Percentiles rank a stretch among this genome's conserved stretches.
Conservation (phyloP, 2,888 invertebrate species). For the Drosophila anomalipes region DNA sequence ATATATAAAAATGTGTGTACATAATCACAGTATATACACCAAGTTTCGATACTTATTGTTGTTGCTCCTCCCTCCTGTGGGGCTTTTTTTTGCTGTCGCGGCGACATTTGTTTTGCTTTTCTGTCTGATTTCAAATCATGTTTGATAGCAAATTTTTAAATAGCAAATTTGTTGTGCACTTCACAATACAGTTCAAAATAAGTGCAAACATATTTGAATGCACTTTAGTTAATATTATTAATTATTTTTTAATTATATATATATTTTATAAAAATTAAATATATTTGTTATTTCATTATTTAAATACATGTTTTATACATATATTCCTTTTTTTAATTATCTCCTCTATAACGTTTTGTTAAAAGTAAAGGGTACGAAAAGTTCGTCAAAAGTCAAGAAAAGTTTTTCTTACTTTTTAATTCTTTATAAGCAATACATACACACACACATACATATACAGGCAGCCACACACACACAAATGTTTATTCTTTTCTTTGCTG, state of each 20-base stretch:
- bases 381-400: slow-evolving; percentile 13
- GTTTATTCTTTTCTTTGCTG: slow-evolving; percentile 21
- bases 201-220: background rate
- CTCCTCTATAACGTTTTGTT: background rate
- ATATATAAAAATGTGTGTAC: background rate
- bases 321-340: background rate
- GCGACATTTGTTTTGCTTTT: background rate
- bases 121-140: background rate
- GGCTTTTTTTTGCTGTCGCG: background rate
- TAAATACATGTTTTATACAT: background rate
- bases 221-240: background rate
- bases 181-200: background rate
- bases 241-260: background rate
- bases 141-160: background rate
- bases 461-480: background rate
- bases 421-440: slow-evolving; percentile 62
- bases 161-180: background rate
- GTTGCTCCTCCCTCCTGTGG: background rate
- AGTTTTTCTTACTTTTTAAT: slow-evolving; percentile 48
- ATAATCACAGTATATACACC: background rate
- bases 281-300: background rate
- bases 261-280: background rate
- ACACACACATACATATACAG: background rate
- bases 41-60: background rate
- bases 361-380: slow-evolving; percentile 27